Evolutionary conservation across 2,113 vertebrate species (phyloP), one percentile per base, ranked within the genome.

Genomic region (Camelus bactrianus): DNA sequence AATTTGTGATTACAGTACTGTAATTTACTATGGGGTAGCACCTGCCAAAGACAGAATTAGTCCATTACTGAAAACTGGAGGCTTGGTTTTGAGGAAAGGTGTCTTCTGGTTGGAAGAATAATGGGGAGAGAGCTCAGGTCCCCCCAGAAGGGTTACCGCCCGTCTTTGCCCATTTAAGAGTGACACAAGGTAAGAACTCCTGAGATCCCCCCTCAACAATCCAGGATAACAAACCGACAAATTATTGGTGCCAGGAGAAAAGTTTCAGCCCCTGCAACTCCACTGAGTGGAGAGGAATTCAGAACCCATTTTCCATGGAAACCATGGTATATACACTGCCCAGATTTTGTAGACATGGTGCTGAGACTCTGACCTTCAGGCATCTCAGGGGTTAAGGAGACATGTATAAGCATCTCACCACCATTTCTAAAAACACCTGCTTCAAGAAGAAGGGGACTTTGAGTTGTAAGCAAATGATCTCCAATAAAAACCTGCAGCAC

Each of bases 401-500:
- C 10, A 65, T 48, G 42, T 15, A 35, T 35, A 50, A 56, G 28
- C 48, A 60, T 32, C 22, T 69, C 46, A 14, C 24, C 16, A 17
- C 11, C 24, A 58, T 56, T 67, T 56, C 65, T 89, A 16, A 76
- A 75, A 81, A 30, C 5, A 46, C 11, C 20, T 62, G 20, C 86
- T 92, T 46, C 17, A 94, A 84, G 38, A 56, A 84, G n/a, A 76
- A 65, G 10, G 9, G 3, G 3, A 19, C 24, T 79, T 91, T 75
- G 50, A 87, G n/a, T 86, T 83, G 58, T 58, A 95, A 96, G 30
- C 50, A 73, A 85, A 77, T 82, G 20, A 67, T 35, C 38, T 52
- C 73, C 65, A 64, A 58, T 50, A 82, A 84, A 95, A 76, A n/a
- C 26, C 4, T 35, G 42, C 30, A 50, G 42, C 26, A 64, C 64